Evolutionary conservation across 2,113 vertebrate genomes (phyloP).

Genomic region (Catharus fuscescens): DNA sequence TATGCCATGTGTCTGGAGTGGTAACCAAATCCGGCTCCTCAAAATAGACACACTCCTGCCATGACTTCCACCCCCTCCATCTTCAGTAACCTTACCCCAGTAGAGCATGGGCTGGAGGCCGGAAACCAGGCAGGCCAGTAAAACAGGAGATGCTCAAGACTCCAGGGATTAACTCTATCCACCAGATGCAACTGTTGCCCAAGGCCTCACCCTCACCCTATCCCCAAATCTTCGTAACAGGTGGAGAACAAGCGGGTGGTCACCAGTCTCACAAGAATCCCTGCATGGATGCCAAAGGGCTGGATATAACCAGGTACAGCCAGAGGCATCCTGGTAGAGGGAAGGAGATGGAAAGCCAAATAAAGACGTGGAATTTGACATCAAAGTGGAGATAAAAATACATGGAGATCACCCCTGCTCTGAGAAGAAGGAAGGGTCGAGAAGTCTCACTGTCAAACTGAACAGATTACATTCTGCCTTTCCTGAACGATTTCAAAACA

Average conservation of each 20-base stretch:
- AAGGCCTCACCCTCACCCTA: background rate
- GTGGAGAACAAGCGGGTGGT: conserved; percentile 14
- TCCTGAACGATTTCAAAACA: background rate
- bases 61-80: background rate
- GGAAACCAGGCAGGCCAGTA: background rate
- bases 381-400: conserved; percentile 49
- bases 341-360: background rate
- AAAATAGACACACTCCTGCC: conserved; percentile 43
- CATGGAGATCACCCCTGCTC: background rate
- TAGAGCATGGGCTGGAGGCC: background rate
- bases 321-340: background rate
- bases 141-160: conserved; percentile 51
- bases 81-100: conserved; percentile 56
- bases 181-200: conserved; percentile 15
- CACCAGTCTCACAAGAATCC: background rate
- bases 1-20: background rate
- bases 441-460: background rate
- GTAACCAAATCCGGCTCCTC: conserved; percentile 53
- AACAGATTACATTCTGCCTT: background rate
- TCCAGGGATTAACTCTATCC: conserved; percentile 26
- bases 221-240: background rate
- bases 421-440: background rate
- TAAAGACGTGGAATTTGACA: conserved; percentile 14
- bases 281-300: background rate
- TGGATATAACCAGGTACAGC: conserved; percentile 45